Evolutionary conservation across 2,113 vertebrate species (phyloP).

Genomic region (Cyanistes caeruleus): DNA sequence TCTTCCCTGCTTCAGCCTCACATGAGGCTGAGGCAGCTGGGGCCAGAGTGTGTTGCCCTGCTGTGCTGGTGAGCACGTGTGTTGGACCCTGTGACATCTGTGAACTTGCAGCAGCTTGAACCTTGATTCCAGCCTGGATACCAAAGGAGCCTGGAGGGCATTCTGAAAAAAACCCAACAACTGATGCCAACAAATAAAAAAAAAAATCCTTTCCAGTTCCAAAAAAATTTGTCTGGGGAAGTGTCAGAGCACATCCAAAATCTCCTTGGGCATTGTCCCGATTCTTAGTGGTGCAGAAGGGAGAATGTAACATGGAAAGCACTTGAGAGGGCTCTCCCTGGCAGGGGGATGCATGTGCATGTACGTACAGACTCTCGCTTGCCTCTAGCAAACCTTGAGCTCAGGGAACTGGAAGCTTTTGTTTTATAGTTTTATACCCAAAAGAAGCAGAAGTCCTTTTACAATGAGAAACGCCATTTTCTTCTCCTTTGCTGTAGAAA

Average conservation of each 20-base stretch:
- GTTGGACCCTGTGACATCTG: not conserved
- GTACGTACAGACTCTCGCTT: not conserved
- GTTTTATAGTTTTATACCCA: not conserved
- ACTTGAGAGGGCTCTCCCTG: not conserved
- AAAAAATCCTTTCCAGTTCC: not conserved
- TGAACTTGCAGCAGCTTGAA: constrained; percentile 9
- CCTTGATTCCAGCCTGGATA: not conserved
- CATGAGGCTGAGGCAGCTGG: not conserved
- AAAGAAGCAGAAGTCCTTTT: not conserved
- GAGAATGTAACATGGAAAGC: not conserved
- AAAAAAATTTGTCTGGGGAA: not conserved
- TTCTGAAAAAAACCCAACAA: not conserved
- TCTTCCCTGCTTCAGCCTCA: not conserved
- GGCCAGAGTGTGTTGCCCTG: accelerated
- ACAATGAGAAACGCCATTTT: not conserved
- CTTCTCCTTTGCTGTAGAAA: not conserved
- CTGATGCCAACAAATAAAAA: not conserved
- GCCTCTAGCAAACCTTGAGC: not conserved
- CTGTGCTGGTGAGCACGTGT: not conserved
- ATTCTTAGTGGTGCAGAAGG: not conserved
- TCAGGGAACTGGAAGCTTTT: not conserved
- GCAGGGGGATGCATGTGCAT: not conserved
- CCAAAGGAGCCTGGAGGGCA: not conserved
- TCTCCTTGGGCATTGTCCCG: not conserved
- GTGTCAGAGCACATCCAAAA: not conserved